Conservation (phyloP, 2,797 vertebrate genomes). For the Tenualosa ilisha region DNA sequence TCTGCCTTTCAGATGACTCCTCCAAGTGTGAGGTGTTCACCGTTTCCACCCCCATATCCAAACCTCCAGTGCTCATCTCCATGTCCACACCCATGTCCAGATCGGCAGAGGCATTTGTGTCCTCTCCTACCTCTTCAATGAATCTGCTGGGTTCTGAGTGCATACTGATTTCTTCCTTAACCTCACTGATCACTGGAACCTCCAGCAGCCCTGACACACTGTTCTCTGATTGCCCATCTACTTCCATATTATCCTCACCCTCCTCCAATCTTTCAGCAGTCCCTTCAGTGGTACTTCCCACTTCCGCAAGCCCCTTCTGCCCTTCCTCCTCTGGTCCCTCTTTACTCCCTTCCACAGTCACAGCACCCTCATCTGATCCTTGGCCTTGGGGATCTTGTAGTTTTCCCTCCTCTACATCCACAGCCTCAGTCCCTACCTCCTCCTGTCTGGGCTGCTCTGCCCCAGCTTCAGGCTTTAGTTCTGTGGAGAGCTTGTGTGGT, state of each 20-base stretch:
- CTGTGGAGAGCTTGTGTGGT: background rate
- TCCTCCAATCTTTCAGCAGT: background rate
- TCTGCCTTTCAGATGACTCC: background rate
- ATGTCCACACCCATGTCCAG: slow-evolving; percentile 10
- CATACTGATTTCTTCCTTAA: slow-evolving; percentile 7
- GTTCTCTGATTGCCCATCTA: background rate
- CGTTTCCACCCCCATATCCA: background rate
- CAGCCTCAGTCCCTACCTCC: background rate
- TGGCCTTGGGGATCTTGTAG: background rate
- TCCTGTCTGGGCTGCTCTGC: background rate
- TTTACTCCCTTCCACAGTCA: background rate
- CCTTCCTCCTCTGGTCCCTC: background rate
- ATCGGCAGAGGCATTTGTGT: background rate
- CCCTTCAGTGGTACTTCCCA: background rate
- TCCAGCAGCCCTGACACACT: slow-evolving; percentile 35
- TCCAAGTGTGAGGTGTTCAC: background rate
- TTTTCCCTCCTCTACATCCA: background rate
- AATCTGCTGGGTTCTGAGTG: background rate
- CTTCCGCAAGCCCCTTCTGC: background rate
- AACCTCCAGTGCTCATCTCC: background rate
- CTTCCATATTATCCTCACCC: background rate
- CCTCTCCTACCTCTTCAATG: background rate
- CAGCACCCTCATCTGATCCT: background rate
- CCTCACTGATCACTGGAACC: slow-evolving; percentile 8
- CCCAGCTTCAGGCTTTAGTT: background rate